Evolutionary conservation across 2,113 vertebrate genomes (phyloP), one percentile per base, ranked within the genome.

Genomic region (Artemisiospiza belli): DNA sequence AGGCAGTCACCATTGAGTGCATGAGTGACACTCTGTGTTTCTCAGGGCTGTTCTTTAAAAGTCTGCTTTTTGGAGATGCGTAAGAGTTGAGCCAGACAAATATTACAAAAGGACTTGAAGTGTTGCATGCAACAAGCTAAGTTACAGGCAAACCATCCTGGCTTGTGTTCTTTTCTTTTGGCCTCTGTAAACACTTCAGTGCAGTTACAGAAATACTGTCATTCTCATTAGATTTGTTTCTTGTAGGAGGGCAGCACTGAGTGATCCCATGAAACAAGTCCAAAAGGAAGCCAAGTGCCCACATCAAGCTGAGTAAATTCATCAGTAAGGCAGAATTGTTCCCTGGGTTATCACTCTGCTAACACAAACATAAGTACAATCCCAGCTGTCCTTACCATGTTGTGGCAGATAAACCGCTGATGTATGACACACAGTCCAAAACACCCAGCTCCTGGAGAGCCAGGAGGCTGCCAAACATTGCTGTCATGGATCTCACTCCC

Each of bases 341-440:
- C 39, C 75, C 14, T 21, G 47, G 30, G 22, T 67, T 46, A 62
- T 63, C 43, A 15, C 23, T 54, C 35, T 54, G 46, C 18, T 67
- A 63, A 51, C 24, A 61, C 13, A 30, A 70, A 30, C 0, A 4
- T 8, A 89, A 77, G 47, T 12, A 47, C 13, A 44, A 73, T 14
- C 30, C n/a, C 30, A 52, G 4, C 8, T 28, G 43, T 88, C 44
- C 98, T 98, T 95, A 99, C 99, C 99, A 99, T 2, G 99, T 99
- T 41, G 99, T 98, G 35, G 98, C 99, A 10, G 99, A 99, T 59
- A 98, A 98, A 35, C 98, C 98, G 37, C 98, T 98, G 70, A 99
- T 97, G 89, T 99, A 99, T 14, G 97, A 98, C 57, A 98, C 82
- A 37, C 98, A 97, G 72, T 99, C 98, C 72, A 99, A 74, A 77